Percentiles rank a stretch among this genome's conserved stretches.
Conservation (phyloP, 2,888 invertebrate genomes). For the Rhamphomyia laevipes region DNA sequence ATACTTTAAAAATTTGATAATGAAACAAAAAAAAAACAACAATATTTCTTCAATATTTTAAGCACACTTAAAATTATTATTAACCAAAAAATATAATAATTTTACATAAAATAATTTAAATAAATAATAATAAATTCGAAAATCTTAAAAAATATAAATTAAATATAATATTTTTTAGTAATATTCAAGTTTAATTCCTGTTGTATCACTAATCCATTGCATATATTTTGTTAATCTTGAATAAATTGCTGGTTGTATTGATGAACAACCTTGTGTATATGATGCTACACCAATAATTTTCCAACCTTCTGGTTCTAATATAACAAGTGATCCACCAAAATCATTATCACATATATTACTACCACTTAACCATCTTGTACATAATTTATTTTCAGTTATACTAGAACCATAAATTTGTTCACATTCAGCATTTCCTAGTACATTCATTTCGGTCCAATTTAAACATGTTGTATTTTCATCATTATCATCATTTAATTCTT, state of each 20-base stretch:
- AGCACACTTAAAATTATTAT: too few relatives aligned
- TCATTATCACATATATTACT: slow-evolving; percentile 7
- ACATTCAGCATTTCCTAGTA: slow-evolving; percentile 6
- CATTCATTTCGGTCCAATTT: slow-evolving; percentile 3
- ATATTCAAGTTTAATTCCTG: slow-evolving; percentile 4
- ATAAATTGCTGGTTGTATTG: slow-evolving; percentile 4
- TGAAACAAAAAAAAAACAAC: too few relatives aligned
- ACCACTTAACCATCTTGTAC: slow-evolving; percentile 1
- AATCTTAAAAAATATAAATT: too few relatives aligned
- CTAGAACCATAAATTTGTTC: slow-evolving; percentile 1
- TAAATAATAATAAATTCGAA: too few relatives aligned
- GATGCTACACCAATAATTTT: slow-evolving; percentile 7
- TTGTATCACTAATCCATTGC: slow-evolving; percentile 5
- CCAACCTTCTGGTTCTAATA: slow-evolving; percentile 7
- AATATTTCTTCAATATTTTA: too few relatives aligned
- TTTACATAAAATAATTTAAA: too few relatives aligned
- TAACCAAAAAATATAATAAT: too few relatives aligned
- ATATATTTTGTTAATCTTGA: slow-evolving; percentile 8
- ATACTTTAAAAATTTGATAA: too few relatives aligned
- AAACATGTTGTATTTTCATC: background rate
- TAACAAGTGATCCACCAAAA: slow-evolving; percentile 7
- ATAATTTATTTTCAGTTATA: slow-evolving; percentile 1
- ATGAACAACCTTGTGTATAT: slow-evolving; percentile 5
- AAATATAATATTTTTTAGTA: background rate
- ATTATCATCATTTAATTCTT: background rate